Base-by-base conservation (phyloP, 2,888 invertebrate species). In the Stenodera caucasica region DNA sequence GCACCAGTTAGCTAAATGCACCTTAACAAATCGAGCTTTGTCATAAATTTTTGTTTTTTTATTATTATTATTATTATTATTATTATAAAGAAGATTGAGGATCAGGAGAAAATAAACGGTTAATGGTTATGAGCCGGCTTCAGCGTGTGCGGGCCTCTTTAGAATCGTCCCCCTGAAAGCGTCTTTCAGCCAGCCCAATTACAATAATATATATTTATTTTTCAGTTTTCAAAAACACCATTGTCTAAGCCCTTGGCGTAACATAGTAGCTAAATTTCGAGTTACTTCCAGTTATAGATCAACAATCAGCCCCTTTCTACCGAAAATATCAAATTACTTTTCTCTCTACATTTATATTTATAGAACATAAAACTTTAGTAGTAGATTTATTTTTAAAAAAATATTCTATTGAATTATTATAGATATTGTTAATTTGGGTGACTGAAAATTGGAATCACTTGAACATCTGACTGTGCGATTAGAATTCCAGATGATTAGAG, bases 1-100 rank as follows among this genome's bases (percentile, higher is more conserved):
- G 70, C 70, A 69, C 68, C 70, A 68, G 67, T 70, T 69, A 69
- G 60, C 68, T 66, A 68, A 71, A 68, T 69, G 69, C 65, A 58
- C 61, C 58, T 63, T 67, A 67, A 69, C 61, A 57, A 61, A 61
- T 61, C 23, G 35, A 32, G 53, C 35, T 53, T 53, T 53, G 45
- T 45, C 45, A 45, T 45, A 45, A 12, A 8, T 32, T 32, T 32
- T 32, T 29, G 5, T 29, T 29, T 15, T 8, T 40, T 3, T 18
- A 6, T 37, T 15, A 15, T 40, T 40, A n/a, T n/a, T n/a, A n/a
- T n/a, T 18, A 18, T 40, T 21, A 11, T 32, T 32, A 11, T 32
- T 32, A 32, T 1, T 21, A 26, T 26, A 26, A 26, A 26, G 5
- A 4, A 26, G 26, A 26, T 26, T 4, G 3, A 4, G 3, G 26